A percentile compares a stretch with the other conserved stretches of the same genome.
Evolutionary conservation across 37 sponge, comb jelly and placozoan genomes (phyloP).

Genomic region (Eunapius fragilis): DNA sequence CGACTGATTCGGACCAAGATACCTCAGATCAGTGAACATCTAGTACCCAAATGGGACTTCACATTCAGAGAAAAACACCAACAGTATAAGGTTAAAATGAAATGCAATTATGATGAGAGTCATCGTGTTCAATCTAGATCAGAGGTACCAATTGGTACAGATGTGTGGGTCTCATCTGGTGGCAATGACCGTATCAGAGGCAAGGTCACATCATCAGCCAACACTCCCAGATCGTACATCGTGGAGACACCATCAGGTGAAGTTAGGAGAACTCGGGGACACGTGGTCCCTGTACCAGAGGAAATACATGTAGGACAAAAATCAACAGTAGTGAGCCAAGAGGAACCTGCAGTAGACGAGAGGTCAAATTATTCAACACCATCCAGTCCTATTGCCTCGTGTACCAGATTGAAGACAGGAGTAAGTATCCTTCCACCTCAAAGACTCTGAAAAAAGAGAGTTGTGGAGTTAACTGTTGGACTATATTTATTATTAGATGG

Average conservation of each 20-base stretch:
- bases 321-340: too few species aligned
- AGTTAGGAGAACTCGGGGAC: constrained; percentile 20
- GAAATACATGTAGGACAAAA: too few species aligned
- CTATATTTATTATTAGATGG: too few species aligned
- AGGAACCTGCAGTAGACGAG: too few species aligned
- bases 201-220: not conserved
- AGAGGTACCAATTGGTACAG: constrained; percentile 4
- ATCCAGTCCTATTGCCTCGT: too few species aligned
- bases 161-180: constrained; percentile 47
- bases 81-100: constrained; percentile 21
- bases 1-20: constrained; percentile 29
- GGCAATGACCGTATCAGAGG: not conserved
- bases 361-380: too few species aligned
- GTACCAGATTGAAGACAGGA: too few species aligned
- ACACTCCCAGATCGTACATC: constrained; percentile 29
- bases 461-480: too few species aligned
- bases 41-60: constrained; percentile 54
- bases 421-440: too few species aligned
- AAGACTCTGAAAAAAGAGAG: too few species aligned
- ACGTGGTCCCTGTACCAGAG: not conserved
- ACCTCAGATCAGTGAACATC: constrained; percentile 27
- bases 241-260: constrained; percentile 34
- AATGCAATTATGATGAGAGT: too few species aligned
- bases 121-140: too few species aligned
- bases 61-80: constrained; percentile 10